Evolutionary conservation across 2,113 vertebrate species (phyloP).

Genomic region (Sapajus apella): DNA sequence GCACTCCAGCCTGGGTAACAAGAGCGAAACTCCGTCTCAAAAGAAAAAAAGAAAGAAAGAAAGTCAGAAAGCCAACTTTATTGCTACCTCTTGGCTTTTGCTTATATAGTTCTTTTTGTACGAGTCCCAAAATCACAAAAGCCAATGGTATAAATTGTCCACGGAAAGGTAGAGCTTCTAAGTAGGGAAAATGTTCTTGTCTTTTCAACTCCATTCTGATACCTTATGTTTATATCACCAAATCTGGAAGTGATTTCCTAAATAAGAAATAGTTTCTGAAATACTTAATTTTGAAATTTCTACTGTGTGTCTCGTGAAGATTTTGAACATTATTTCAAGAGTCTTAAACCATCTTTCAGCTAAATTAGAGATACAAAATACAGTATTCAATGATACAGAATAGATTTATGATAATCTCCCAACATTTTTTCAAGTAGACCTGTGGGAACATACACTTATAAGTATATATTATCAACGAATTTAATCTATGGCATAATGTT

Average conservation of each 20-base stretch:
- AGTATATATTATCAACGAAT: slow-evolving; percentile 71
- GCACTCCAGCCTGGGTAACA: too few species aligned
- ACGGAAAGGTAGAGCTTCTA: neutral
- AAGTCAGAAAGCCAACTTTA: neutral
- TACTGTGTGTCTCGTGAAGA: slow-evolving; percentile 74
- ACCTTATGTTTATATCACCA: slow-evolving; percentile 47
- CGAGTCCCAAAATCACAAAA: neutral
- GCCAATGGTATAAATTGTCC: neutral
- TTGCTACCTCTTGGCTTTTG: neutral
- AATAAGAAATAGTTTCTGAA: slow-evolving; percentile 68
- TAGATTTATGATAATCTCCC: slow-evolving; percentile 73
- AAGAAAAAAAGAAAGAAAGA: too few species aligned
- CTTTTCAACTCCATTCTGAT: slow-evolving; percentile 36
- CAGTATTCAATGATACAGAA: slow-evolving; percentile 75
- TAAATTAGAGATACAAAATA: slow-evolving; percentile 80
- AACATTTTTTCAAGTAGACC: slow-evolving; percentile 46
- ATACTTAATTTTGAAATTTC: slow-evolving; percentile 76
- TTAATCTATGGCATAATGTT: neutral
- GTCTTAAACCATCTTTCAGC: slow-evolving; percentile 79
- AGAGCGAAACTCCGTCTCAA: too few species aligned
- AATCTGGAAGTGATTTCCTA: slow-evolving; percentile 57
- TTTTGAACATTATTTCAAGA: slow-evolving; percentile 70
- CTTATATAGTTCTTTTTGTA: neutral
- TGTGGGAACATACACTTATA: slow-evolving; percentile 73
- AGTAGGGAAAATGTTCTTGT: neutral